Evolutionary conservation across 1,140 invertebrate species (phyloP).

Genomic region (Prorops nasuta): DNA sequence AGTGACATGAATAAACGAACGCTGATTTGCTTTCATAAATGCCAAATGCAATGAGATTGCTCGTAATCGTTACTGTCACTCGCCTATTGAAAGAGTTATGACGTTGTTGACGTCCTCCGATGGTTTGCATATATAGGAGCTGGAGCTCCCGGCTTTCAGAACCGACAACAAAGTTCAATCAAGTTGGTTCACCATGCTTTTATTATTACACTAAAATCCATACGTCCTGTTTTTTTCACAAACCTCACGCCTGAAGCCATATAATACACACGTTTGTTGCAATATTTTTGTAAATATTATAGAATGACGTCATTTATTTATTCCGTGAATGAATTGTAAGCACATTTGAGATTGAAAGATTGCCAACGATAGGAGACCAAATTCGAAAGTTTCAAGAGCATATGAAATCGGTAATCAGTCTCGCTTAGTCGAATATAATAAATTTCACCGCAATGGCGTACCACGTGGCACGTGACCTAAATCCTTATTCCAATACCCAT

Average conservation of each 20-base stretch:
- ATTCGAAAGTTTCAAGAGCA: slow-evolving; percentile 19
- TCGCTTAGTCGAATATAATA: slow-evolving; percentile 29
- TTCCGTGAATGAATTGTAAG: no score
- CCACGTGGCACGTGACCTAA: slow-evolving; percentile 28
- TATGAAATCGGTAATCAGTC: slow-evolving; percentile 30
- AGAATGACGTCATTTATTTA: no score
- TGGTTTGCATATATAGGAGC: slow-evolving; percentile 2
- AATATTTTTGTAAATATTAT: no score
- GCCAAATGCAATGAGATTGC: slow-evolving; percentile 13
- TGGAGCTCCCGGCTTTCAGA: slow-evolving; percentile 8
- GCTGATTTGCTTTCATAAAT: slow-evolving; percentile 25
- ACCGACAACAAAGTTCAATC: slow-evolving; percentile 8
- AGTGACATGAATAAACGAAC: no score
- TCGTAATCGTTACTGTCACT: slow-evolving; percentile 26
- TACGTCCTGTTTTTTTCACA: no score
- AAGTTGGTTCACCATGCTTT: slow-evolving; percentile 14
- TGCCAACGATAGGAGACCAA: slow-evolving; percentile 4
- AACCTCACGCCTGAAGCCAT: no score
- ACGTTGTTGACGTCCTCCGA: slow-evolving; percentile 21
- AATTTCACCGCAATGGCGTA: slow-evolving; percentile 30
- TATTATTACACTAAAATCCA: no score
- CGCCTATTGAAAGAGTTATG: slow-evolving; percentile 23
- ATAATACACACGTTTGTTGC: no score
- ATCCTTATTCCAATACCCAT: slow-evolving; percentile 11
- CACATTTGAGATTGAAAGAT: no score